Percentiles rank a stretch among this genome's conserved stretches.
These are phyloP conservation scores for Acanthisitta chloris DNA, from an alignment of 2,113 vertebrate genomes.

Conservation along the genomic window DNA sequence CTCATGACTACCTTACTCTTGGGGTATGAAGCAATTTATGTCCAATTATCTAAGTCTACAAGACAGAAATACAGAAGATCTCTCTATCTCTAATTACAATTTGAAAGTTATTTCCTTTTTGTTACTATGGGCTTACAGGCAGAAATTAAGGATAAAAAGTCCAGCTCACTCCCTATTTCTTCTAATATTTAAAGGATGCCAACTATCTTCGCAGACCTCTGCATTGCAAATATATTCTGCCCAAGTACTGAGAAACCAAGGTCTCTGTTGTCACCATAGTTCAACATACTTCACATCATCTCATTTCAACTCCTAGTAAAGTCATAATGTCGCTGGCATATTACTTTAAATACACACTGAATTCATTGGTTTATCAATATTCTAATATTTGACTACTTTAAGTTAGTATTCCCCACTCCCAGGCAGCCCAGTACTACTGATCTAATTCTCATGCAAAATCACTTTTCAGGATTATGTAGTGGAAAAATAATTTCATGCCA, in stretches of 20 bases:
- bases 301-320: not conserved
- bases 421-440: not conserved
- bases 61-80: not conserved
- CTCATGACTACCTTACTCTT: not conserved
- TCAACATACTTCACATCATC: not conserved
- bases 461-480: not conserved
- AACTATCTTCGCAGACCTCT: not conserved
- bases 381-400: not conserved
- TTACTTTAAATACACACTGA: not conserved
- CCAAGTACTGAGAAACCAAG: not conserved
- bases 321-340: not conserved
- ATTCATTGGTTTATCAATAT: not conserved
- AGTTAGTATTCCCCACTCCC: not conserved
- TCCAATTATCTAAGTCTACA: not conserved
- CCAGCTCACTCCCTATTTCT: not conserved
- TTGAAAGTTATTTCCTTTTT: not conserved
- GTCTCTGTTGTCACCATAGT: not conserved
- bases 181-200: not conserved
- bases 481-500: not conserved
- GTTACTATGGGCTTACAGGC: not conserved
- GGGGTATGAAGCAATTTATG: not conserved
- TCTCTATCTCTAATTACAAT: not conserved
- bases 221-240: not conserved
- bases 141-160: not conserved
- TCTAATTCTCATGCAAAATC: not conserved